These are phyloP conservation scores for Gastracanthus pulcherrimus DNA, from an alignment of 2,888 invertebrate species.

Conservation along the genomic window DNA sequence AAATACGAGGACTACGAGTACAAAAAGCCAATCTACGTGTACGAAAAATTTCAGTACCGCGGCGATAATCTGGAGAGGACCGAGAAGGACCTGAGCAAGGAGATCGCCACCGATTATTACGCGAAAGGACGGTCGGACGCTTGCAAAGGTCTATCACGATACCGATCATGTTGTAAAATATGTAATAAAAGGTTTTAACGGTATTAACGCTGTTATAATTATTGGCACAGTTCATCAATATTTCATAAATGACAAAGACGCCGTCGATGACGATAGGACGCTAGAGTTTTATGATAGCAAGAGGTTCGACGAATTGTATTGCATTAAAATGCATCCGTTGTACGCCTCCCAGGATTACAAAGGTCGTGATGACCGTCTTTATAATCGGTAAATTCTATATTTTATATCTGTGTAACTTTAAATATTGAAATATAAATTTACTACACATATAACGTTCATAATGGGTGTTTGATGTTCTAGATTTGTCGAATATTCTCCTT, in stretches of 20 bases:
- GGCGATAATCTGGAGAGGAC: slow-evolving; percentile 82
- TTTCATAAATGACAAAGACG: slow-evolving; percentile 64
- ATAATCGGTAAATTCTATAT: slow-evolving; percentile 68
- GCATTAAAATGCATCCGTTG: slow-evolving; percentile 79
- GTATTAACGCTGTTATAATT: too few species aligned
- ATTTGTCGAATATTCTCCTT: slow-evolving; percentile 73
- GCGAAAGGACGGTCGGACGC: slow-evolving; percentile 84
- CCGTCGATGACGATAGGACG: slow-evolving; percentile 73
- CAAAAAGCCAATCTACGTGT: slow-evolving; percentile 70
- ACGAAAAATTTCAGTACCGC: slow-evolving; percentile 79
- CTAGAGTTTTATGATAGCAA: slow-evolving; percentile 80
- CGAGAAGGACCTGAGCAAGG: slow-evolving; percentile 79
- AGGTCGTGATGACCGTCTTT: slow-evolving; percentile 79
- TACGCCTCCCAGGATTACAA: slow-evolving; percentile 81
- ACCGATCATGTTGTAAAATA: too few species aligned
- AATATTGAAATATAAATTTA: background rate
- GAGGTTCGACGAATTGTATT: slow-evolving; percentile 85
- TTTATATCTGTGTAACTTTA: background rate
- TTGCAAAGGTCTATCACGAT: slow-evolving; percentile 79
- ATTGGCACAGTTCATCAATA: slow-evolving; percentile 78
- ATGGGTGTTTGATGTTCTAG: slow-evolving; percentile 64
- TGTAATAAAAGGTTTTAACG: background rate
- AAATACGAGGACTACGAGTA: slow-evolving; percentile 82
- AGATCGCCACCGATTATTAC: slow-evolving; percentile 82
- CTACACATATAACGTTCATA: background rate